Evolutionary conservation across 2,113 vertebrate species (phyloP).

Genomic region (Ramphastos sulfuratus): DNA sequence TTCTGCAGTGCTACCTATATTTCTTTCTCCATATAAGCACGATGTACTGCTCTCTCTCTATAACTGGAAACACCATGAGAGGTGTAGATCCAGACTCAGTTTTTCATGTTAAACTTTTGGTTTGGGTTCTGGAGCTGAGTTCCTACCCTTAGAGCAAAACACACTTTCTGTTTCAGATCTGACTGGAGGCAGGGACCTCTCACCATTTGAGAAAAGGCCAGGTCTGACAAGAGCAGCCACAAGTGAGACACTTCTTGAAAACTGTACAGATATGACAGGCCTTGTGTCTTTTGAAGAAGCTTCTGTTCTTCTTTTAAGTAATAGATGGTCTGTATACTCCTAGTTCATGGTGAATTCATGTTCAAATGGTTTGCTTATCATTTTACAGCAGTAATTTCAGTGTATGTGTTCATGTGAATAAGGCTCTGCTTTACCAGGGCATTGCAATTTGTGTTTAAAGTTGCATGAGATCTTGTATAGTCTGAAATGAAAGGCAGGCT

Average conservation of each 20-base stretch:
- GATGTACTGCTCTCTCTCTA: background rate
- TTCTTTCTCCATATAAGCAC: fast-evolving
- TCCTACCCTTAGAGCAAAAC: background rate
- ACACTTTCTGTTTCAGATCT: background rate
- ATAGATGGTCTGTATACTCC: background rate
- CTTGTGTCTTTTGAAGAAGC: background rate
- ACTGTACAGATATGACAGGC: fast-evolving
- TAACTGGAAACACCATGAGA: background rate
- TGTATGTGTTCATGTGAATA: background rate
- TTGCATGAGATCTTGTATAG: background rate
- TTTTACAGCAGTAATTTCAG: background rate
- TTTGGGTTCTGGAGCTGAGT: background rate
- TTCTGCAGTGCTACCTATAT: background rate
- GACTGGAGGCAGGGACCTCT: background rate
- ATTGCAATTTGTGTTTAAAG: background rate
- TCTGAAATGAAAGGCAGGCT: background rate
- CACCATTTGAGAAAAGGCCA: fast-evolving
- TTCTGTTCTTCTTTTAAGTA: background rate
- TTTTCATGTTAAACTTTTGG: background rate
- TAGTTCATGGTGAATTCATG: background rate
- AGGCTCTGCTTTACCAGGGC: background rate
- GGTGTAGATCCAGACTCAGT: background rate
- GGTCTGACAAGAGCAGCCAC: background rate
- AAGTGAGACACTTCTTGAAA: background rate
- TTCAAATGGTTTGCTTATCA: background rate